phyloP scores from a whole-genome alignment of 2,888 invertebrate species.

The Spicauda simplicius region DNA sequence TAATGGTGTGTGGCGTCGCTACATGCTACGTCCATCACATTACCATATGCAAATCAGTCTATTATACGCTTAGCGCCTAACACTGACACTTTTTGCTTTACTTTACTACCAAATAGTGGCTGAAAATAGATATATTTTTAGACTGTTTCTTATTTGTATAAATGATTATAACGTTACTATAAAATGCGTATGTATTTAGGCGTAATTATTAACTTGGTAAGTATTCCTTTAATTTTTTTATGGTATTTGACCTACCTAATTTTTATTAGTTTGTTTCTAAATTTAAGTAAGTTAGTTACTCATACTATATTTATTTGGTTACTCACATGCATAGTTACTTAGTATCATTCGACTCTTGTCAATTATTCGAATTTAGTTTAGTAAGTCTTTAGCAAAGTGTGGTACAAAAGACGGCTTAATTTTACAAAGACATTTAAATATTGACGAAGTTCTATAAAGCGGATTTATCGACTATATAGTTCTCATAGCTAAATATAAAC shows the following conservation, averaged over 20 bases:
- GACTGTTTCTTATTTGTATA: background rate
- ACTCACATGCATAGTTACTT: no score
- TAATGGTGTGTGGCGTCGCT: constrained; percentile 50
- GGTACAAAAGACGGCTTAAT: no score
- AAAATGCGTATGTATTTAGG: no score
- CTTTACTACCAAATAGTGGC: constrained; percentile 8
- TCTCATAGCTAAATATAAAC: background rate
- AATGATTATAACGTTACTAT: background rate
- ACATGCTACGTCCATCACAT: constrained; percentile 53
- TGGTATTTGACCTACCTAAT: no score
- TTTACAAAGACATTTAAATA: no score
- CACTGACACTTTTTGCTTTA: constrained; percentile 26
- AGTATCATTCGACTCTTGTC: no score
- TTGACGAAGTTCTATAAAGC: background rate
- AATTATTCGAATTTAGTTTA: background rate
- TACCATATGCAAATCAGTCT: constrained; percentile 73
- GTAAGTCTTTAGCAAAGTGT: no score
- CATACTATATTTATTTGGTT: no score
- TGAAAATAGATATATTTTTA: background rate
- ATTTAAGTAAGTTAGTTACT: no score
- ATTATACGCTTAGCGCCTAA: constrained; percentile 57
- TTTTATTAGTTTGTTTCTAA: no score
- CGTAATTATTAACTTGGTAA: no score
- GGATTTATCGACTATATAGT: background rate
- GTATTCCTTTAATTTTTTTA: no score